phyloP scores from a whole-genome alignment of 2,113 vertebrate species.

The Percina caprodes region DNA sequence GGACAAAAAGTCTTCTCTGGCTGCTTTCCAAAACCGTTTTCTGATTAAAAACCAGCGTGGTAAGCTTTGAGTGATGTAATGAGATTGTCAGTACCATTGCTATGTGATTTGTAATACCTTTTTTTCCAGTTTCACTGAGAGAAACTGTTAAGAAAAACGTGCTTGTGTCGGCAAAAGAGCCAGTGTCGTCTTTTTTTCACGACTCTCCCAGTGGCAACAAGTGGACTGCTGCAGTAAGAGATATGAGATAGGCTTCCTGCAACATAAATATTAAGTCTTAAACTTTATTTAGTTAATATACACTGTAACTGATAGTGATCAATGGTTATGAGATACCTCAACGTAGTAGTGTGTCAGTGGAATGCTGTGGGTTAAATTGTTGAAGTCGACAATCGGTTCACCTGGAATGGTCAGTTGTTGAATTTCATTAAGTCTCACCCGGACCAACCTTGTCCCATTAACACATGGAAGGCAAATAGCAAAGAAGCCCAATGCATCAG shows the following conservation, averaged over 20 bases:
- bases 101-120: neutral
- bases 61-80: slow-evolving; percentile 28
- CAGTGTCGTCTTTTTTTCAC: slow-evolving; percentile 9
- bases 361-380: neutral
- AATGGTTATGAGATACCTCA: neutral
- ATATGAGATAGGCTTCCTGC: neutral
- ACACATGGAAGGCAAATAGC: slow-evolving; percentile 66
- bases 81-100: neutral
- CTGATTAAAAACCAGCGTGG: slow-evolving; percentile 9
- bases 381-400: slow-evolving; percentile 18
- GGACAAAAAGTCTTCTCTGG: slow-evolving; percentile 12
- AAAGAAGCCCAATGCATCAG: slow-evolving; percentile 38
- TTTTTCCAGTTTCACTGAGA: slow-evolving; percentile 34
- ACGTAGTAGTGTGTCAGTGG: neutral
- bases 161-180: neutral
- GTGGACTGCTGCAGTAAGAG: neutral
- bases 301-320: neutral
- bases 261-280: neutral
- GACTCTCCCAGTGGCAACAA: neutral
- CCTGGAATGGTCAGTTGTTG: slow-evolving; percentile 45
- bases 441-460: slow-evolving; percentile 37
- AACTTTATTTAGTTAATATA: neutral
- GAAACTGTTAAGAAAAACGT: neutral
- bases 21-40: neutral
- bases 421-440: slow-evolving; percentile 55